These are phyloP conservation scores for Bombyx mori DNA, from an alignment of 1,140 invertebrate species.

Conservation along the genomic window DNA sequence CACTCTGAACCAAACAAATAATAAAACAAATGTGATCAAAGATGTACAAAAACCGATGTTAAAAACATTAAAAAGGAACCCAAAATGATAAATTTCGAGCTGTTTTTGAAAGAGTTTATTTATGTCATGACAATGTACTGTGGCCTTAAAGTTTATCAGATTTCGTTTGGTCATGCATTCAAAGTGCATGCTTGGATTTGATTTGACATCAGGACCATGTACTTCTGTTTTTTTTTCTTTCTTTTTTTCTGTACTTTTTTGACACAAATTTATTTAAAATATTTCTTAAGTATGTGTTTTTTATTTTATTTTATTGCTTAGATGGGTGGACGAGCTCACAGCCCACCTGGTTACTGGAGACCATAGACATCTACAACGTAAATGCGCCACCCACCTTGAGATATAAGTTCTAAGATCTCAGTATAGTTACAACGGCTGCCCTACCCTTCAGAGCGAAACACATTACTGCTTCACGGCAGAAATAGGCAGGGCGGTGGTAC, in stretches of 20 bases:
- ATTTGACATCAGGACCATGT: conserved; percentile 25
- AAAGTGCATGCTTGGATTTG: conserved; percentile 19
- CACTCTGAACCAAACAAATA: conserved; percentile 50
- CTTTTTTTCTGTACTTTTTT: background rate
- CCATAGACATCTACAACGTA: no score
- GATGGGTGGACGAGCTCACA: no score
- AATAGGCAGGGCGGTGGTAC: no score
- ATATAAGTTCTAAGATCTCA: no score
- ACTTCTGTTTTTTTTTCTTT: conserved; percentile 1
- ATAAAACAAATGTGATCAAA: conserved; percentile 63
- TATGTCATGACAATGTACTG: conserved; percentile 46
- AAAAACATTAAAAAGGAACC: conserved; percentile 39
- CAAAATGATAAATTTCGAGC: conserved; percentile 60
- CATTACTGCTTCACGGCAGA: no score
- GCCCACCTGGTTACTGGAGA: no score
- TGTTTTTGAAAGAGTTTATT: conserved; percentile 59
- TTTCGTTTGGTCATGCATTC: conserved; percentile 35
- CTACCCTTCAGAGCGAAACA: no score
- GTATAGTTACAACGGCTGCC: no score
- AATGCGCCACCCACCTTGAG: no score
- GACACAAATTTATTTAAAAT: background rate
- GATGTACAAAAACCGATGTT: conserved; percentile 49
- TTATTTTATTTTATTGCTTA: no score
- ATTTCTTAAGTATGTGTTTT: no score
- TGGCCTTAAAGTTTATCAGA: conserved; percentile 47